These are phyloP conservation scores for Echinometra lucunter DNA, from an alignment of 53 echinoderm and acorn worm genomes.

Conservation along the genomic window DNA sequence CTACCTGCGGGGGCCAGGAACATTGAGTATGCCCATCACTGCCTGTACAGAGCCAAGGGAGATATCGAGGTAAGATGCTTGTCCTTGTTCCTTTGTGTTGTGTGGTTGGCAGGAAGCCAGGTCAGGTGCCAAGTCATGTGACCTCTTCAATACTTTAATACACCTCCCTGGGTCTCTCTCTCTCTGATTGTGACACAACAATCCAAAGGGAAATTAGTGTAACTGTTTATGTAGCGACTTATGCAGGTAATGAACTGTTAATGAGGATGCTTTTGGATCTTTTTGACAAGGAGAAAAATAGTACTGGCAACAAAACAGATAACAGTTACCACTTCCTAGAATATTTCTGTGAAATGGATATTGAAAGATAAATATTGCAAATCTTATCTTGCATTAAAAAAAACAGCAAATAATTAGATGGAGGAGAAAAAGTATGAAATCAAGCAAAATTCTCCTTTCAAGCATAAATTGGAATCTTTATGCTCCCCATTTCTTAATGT, in stretches of 20 bases:
- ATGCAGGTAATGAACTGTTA: not conserved
- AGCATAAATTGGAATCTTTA: not conserved
- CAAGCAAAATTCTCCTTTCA: not conserved
- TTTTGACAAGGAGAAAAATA: not conserved
- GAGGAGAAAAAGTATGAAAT: not conserved
- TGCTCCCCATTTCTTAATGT: not conserved
- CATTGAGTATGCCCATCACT: conserved; percentile 94
- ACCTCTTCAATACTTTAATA: conserved; percentile 45
- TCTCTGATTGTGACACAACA: not conserved
- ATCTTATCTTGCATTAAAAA: too few relatives aligned
- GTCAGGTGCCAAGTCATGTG: conserved; percentile 49
- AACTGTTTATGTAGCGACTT: not conserved
- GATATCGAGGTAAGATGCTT: conserved; percentile 88
- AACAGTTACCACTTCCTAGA: too few relatives aligned
- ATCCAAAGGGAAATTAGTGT: not conserved
- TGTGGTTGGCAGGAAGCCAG: conserved; percentile 26
- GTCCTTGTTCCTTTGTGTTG: not conserved
- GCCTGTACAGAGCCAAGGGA: conserved; percentile 88
- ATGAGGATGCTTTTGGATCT: not conserved
- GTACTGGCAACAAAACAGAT: not conserved
- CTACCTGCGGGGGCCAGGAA: conserved; percentile 94
- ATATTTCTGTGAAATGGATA: too few relatives aligned
- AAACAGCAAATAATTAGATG: too few relatives aligned
- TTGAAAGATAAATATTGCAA: too few relatives aligned
- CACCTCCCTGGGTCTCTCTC: conserved; percentile 37